Conservation (phyloP, 2,113 vertebrate species). For the Lophochroa leadbeateri region DNA sequence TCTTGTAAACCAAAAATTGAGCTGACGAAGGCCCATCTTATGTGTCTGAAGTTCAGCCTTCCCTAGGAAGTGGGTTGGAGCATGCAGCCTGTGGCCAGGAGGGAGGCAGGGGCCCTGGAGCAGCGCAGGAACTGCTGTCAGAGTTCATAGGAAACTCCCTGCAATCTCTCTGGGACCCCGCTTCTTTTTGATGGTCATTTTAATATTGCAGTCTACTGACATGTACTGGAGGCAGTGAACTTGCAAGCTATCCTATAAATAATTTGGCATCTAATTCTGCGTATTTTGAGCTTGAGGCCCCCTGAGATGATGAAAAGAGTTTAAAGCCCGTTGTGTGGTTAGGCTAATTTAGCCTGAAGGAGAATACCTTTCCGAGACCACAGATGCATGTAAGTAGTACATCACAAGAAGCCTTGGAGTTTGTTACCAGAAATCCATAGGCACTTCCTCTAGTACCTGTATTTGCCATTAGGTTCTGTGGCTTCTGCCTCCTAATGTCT, state of each 20-base stretch:
- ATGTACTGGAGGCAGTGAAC: conserved; percentile 58
- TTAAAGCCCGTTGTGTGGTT: conserved; percentile 16
- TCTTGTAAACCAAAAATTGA: background rate
- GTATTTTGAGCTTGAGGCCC: conserved; percentile 51
- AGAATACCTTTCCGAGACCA: background rate
- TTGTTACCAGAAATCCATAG: conserved; percentile 63
- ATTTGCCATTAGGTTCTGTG: conserved; percentile 78
- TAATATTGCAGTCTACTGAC: conserved; percentile 64
- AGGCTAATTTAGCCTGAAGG: conserved; percentile 19
- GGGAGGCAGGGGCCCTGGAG: background rate
- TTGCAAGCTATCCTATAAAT: conserved; percentile 64
- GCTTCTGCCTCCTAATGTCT: conserved; percentile 69
- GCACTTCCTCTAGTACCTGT: conserved; percentile 74
- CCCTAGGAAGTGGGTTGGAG: background rate
- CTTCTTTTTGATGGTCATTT: conserved; percentile 69
- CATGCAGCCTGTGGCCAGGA: fast-evolving
- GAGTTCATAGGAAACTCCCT: background rate
- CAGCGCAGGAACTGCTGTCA: fast-evolving
- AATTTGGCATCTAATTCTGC: conserved; percentile 63
- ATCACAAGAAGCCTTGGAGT: conserved; percentile 28
- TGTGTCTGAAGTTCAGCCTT: background rate
- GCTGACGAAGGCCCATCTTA: background rate
- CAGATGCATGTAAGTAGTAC: background rate
- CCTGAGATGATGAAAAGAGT: conserved; percentile 48
- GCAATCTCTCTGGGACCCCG: conserved; percentile 20